A percentile compares a stretch with the other conserved stretches of the same genome.
Conservation (phyloP, 2,888 invertebrate species). For the Pachymerium ferrugineum region DNA sequence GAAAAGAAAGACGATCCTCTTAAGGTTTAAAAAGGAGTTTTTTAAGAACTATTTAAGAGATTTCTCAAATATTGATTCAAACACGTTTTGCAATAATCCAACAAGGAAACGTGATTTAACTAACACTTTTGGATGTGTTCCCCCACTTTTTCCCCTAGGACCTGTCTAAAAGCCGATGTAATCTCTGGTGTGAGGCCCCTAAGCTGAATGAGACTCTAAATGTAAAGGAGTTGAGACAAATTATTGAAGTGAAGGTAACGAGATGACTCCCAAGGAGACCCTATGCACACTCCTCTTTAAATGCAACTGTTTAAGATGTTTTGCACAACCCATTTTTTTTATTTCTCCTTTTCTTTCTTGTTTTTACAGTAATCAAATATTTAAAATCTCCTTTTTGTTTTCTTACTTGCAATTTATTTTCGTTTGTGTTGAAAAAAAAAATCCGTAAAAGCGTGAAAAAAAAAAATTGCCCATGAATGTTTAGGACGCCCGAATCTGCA, state of each 20-base stretch:
- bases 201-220: not conserved
- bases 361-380: not conserved
- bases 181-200: not conserved
- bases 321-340: not conserved
- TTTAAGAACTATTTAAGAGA: no score
- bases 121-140: not conserved
- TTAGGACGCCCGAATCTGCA: constrained; percentile 76
- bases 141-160: not conserved
- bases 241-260: constrained; percentile 14
- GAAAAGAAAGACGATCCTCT: no score
- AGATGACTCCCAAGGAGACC: not conserved
- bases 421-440: not conserved
- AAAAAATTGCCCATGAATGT: constrained; percentile 1
- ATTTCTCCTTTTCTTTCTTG: not conserved
- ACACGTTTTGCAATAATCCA: no score
- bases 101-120: not conserved
- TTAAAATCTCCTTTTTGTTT: not conserved
- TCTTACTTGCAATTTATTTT: not conserved
- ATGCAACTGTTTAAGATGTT: not conserved
- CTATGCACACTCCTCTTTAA: not conserved
- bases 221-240: constrained; percentile 16
- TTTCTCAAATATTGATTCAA: no score
- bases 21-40: no score
- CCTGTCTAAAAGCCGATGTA: not conserved
- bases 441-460: not conserved